phyloP scores from a whole-genome alignment of 2,113 vertebrate species.

The Cavia aperea region DNA sequence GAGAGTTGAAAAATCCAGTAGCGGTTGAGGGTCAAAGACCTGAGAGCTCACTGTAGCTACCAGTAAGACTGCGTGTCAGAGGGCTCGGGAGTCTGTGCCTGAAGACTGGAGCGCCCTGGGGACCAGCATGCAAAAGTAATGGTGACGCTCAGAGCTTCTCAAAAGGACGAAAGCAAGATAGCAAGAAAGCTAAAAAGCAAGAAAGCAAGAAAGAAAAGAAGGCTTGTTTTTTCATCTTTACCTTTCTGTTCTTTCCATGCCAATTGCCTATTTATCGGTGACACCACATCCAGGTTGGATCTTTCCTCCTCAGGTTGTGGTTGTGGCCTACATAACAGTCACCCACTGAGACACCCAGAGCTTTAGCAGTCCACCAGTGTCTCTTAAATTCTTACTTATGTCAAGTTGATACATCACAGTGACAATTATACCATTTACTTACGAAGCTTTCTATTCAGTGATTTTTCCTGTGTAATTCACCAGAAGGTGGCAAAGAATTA shows the following conservation, averaged over 20 bases:
- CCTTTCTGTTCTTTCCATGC: background rate
- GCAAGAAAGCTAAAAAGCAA: no score
- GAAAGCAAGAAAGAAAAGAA: background rate
- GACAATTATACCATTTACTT: background rate
- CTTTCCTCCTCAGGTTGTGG: background rate
- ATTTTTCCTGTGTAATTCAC: constrained; percentile 2
- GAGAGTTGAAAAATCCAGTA: background rate
- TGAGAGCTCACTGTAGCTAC: background rate
- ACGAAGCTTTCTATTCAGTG: background rate
- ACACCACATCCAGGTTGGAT: background rate
- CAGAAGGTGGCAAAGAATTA: background rate
- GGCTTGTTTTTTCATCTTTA: background rate
- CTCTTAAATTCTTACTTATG: background rate
- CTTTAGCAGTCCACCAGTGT: background rate
- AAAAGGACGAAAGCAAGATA: background rate
- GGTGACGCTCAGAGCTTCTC: background rate
- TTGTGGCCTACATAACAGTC: background rate
- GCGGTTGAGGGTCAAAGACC: background rate
- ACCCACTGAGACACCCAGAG: background rate
- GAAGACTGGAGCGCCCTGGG: background rate
- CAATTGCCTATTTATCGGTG: background rate
- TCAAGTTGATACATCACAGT: background rate
- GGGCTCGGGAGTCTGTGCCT: background rate
- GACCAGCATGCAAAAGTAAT: background rate
- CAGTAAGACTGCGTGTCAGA: background rate